These are phyloP conservation scores for Benitochromis conjunctus DNA, from an alignment of 2,113 vertebrate species.

Conservation along the genomic window DNA sequence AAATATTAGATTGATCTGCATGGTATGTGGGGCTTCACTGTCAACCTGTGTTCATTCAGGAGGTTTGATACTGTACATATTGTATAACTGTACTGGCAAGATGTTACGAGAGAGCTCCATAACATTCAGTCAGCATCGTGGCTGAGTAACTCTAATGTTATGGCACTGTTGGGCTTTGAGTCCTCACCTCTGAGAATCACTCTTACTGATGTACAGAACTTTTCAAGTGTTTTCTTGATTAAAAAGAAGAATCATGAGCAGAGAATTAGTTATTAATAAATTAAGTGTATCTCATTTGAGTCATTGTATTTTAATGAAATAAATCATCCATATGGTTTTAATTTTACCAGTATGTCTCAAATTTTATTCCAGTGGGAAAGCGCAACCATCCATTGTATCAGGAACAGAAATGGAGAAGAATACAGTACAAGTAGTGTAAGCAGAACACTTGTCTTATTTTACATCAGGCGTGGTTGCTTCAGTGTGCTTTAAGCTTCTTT, in stretches of 20 bases:
- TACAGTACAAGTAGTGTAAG: constrained; percentile 8
- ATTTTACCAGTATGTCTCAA: constrained; percentile 49
- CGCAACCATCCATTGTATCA: constrained; percentile 2
- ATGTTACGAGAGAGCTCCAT: constrained; percentile 4
- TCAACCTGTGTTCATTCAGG: constrained; percentile 59
- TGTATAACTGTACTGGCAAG: constrained; percentile 82
- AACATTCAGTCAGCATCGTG: background rate
- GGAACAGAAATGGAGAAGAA: background rate
- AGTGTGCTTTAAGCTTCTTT: background rate
- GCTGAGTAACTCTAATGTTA: constrained; percentile 22
- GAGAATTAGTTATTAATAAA: constrained; percentile 75
- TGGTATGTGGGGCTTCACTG: constrained; percentile 17
- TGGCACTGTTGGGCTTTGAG: background rate
- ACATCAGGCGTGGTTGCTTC: constrained; percentile 17
- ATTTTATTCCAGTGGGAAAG: constrained; percentile 55
- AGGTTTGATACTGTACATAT: constrained; percentile 87
- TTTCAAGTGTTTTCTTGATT: constrained; percentile 71
- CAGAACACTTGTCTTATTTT: constrained; percentile 25
- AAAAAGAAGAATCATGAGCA: constrained; percentile 63
- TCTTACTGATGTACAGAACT: constrained; percentile 86
- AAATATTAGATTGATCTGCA: constrained; percentile 20
- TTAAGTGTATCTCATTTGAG: constrained; percentile 66
- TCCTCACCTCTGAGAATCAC: constrained; percentile 62
- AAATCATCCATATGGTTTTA: constrained; percentile 72
- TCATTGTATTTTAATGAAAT: constrained; percentile 80